Evolutionary conservation across 2,888 invertebrate species (phyloP).

Genomic region (Macroteleia sp.): DNA sequence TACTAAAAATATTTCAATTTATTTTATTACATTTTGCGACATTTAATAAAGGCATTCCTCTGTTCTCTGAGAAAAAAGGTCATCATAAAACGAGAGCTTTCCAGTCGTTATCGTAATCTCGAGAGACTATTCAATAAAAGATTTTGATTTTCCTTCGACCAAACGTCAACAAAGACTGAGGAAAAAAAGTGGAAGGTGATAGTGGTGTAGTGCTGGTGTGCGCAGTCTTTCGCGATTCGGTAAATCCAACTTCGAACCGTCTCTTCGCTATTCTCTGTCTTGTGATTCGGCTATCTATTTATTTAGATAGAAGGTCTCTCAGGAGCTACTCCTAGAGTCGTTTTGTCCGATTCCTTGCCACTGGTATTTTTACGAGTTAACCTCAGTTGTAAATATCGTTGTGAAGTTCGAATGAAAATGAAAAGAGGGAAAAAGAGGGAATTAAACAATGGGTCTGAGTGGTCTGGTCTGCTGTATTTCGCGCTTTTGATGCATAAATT

Average conservation of each 20-base stretch:
- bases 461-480: slow-evolving; percentile 8
- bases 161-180: no score
- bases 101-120: no score
- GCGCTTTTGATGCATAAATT: slow-evolving; percentile 36
- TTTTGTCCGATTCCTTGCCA: slow-evolving; percentile 70
- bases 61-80: no score
- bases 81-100: no score
- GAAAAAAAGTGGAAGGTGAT: no score
- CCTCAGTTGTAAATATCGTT: slow-evolving; percentile 31
- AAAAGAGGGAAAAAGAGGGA: slow-evolving; percentile 11
- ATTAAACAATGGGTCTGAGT: slow-evolving; percentile 17
- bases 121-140: no score
- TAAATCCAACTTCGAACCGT: slow-evolving; percentile 26
- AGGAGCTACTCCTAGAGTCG: slow-evolving; percentile 67
- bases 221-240: no score
- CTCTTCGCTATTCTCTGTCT: slow-evolving; percentile 33
- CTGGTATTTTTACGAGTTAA: slow-evolving; percentile 38
- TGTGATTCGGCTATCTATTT: slow-evolving; percentile 44
- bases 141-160: no score
- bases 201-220: no score
- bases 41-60: no score
- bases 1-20: no score
- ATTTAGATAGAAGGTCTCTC: slow-evolving; percentile 61
- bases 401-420: slow-evolving; percentile 25
- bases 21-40: no score